phyloP scores from a whole-genome alignment of 2,113 vertebrate species.

The Gymnogyps californianus region DNA sequence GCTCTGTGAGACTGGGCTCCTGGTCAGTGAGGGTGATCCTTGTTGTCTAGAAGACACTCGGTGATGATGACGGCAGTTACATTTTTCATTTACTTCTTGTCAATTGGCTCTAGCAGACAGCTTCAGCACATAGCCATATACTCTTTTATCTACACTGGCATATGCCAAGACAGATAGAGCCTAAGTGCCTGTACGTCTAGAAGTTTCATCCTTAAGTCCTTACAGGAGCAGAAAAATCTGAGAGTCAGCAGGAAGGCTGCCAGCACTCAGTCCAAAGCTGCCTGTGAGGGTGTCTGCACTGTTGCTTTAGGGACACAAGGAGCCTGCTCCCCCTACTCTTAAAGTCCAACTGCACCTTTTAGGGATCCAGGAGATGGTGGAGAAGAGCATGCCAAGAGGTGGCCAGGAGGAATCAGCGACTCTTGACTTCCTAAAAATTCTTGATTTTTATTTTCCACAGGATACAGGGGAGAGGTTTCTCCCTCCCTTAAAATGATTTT shows the following conservation, averaged over 20 bases:
- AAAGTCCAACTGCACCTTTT: background rate
- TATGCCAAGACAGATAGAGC: conserved; percentile 59
- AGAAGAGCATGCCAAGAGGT: background rate
- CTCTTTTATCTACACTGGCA: conserved; percentile 55
- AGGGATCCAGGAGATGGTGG: background rate
- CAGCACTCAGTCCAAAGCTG: background rate
- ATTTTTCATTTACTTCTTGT: background rate
- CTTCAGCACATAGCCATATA: background rate
- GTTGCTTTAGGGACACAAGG: background rate
- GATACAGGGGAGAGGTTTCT: background rate
- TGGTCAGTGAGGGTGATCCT: background rate
- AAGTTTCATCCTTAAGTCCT: conserved; percentile 34
- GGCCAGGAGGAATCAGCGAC: background rate
- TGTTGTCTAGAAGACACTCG: background rate
- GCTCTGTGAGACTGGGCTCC: background rate
- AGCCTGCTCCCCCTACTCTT: background rate
- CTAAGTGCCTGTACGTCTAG: background rate
- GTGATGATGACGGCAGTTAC: background rate
- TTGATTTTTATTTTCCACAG: background rate
- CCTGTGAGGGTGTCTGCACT: background rate
- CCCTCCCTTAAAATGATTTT: background rate
- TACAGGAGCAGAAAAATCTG: conserved; percentile 31
- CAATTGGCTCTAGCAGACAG: background rate
- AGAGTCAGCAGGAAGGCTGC: conserved; percentile 35
- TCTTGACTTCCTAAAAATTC: background rate